Base-by-base conservation (phyloP, 2,888 invertebrate genomes). In the Scelioninae gen. 2 region DNA sequence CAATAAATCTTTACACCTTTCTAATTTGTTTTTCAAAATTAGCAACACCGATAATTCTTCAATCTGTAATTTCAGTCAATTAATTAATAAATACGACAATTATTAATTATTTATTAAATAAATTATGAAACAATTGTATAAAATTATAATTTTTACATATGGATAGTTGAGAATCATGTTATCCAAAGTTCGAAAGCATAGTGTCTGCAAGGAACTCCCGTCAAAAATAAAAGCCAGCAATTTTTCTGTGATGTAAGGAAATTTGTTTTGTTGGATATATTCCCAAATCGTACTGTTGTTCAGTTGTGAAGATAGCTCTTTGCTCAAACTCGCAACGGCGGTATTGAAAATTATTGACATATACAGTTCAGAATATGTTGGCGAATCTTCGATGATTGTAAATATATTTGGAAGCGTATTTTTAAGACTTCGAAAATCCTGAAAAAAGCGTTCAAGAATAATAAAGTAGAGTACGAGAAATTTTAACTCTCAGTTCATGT, bases 341-440 rank as follows among this genome's bases (percentile, higher is more conserved):
- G 78, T 67, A 22, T 80, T 78, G 13, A 80, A 71, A 52, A 78
- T 50, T 9, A 78, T 68, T 37, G 75, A 73, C 74, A 78, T 77
- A 28, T 75, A 79, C 53, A 35, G 57, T 63, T 68, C 46, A 13
- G 13, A 46, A 72, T 25, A 4, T 13, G 1, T 22, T 7, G 55
- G 25, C 19, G 46, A 13, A 43, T 39, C 16, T 25, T 61, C 35
- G 1, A 61, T n/a, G 0, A 57, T 18, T 1, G 50, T 10, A 39
- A 78, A 79, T 58, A 77, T 76, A 15, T 76, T 77, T 31, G 70
- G 58, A 1, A 78, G 58, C 37, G 77, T 28, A 25, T 43, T 41
- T 5, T 46, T 31, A 2, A 80, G 33, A 25, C 50, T n/a, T 64
- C 67, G 71, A n/a, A 79, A 63, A 35, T 78, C 55, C 80, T 80